A percentile compares a stretch with the other conserved stretches of the same genome.
These are phyloP conservation scores for Patiria pectinifera DNA, from an alignment of 53 echinoderm and acorn worm genomes.

Conservation along the genomic window DNA sequence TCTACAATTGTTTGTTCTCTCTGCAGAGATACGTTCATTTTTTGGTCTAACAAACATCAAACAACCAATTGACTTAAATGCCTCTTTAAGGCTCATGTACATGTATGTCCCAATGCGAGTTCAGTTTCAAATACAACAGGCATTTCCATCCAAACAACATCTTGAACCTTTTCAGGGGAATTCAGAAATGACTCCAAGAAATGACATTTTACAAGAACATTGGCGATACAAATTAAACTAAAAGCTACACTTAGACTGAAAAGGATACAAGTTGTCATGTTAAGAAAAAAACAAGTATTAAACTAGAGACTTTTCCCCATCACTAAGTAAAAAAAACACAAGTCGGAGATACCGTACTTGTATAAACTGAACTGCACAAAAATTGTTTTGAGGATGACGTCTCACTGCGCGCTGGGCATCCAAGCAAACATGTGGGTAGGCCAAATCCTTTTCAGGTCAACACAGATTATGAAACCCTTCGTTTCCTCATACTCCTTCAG, in stretches of 20 bases:
- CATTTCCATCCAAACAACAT: neutral
- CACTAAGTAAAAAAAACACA: neutral
- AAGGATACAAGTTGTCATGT: neutral
- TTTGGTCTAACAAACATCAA: no score
- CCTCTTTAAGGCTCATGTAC: neutral
- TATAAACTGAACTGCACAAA: neutral
- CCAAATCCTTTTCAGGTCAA: no score
- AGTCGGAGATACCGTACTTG: neutral
- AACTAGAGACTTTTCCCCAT: neutral
- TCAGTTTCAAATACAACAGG: neutral
- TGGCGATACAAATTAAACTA: neutral
- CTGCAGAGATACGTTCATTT: no score
- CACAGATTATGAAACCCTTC: no score
- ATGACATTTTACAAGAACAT: neutral
- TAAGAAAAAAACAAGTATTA: neutral
- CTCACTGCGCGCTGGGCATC: no score
- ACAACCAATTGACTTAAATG: no score
- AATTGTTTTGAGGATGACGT: no score
- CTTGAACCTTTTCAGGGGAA: neutral
- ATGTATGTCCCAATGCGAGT: neutral
- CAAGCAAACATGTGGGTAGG: no score
- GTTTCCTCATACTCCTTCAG: no score
- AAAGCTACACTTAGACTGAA: neutral
- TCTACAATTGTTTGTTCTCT: no score
- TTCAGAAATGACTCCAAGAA: neutral